phyloP scores from a whole-genome alignment of 1,140 invertebrate species.

The Carcinoscorpius rotundicauda region DNA sequence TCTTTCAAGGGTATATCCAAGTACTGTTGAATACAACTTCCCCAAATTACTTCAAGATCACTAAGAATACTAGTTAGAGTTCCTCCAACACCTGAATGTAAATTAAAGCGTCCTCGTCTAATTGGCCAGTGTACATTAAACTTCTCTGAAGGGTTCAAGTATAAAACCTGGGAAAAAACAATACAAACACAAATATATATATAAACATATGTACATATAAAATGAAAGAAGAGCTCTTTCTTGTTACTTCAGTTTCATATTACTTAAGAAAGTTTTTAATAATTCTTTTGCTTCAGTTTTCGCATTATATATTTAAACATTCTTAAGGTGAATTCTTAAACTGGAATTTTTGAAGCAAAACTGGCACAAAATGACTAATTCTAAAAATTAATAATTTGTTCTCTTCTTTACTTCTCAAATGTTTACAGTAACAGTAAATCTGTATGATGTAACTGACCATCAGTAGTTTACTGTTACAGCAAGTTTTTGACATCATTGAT shows the following conservation, averaged over 20 bases:
- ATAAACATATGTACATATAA: not conserved
- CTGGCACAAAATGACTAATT: too few relatives aligned
- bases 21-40: constrained; percentile 56
- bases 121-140: constrained; percentile 86
- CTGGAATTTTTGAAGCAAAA: too few relatives aligned
- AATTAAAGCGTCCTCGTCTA: constrained; percentile 58
- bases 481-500: too few relatives aligned
- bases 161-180: constrained; percentile 48
- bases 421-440: too few relatives aligned
- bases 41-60: constrained; percentile 80
- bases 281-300: not conserved
- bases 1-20: constrained; percentile 62
- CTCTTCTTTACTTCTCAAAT: too few relatives aligned
- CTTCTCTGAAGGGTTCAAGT: constrained; percentile 52
- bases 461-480: too few relatives aligned
- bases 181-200: constrained; percentile 31
- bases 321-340: too few relatives aligned
- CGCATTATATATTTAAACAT: too few relatives aligned
- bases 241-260: constrained; percentile 2
- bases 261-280: not conserved
- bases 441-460: too few relatives aligned
- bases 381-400: too few relatives aligned
- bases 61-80: constrained; percentile 67
- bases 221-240: not conserved
- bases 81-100: constrained; percentile 67